These are phyloP conservation scores for Ifrita kowaldi DNA, from an alignment of 2,113 vertebrate genomes.

Conservation along the genomic window DNA sequence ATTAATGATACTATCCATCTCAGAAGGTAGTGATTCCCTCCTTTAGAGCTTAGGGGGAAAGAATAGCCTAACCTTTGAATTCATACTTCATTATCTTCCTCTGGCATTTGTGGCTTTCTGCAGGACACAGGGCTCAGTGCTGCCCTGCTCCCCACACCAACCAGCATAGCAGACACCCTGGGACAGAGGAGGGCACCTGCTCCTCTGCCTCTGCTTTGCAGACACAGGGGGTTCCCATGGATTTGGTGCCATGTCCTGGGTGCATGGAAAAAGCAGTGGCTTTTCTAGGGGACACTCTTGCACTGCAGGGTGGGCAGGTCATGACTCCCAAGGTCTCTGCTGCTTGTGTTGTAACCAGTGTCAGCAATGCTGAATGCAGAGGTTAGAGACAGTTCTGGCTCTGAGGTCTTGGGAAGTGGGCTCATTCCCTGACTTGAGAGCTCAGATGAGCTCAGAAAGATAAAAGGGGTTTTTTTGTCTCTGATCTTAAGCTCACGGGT, in stretches of 20 bases:
- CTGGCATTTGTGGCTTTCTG: slow-evolving; percentile 8
- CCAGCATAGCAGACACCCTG: background rate
- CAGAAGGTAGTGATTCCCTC: slow-evolving; percentile 26
- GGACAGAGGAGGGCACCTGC: background rate
- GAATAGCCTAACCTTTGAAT: slow-evolving; percentile 40
- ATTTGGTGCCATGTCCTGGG: fast-evolving
- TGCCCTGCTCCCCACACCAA: background rate
- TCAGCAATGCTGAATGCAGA: background rate
- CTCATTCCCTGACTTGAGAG: background rate
- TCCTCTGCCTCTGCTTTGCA: background rate
- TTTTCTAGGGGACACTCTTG: background rate
- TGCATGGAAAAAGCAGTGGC: background rate
- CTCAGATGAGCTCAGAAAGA: background rate
- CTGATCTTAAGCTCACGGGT: background rate
- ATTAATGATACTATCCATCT: slow-evolving; percentile 44
- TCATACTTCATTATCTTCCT: background rate
- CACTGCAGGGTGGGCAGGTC: background rate
- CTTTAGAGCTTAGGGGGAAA: background rate
- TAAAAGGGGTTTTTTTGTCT: background rate
- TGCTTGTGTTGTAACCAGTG: background rate
- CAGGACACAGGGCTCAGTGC: background rate
- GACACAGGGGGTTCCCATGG: background rate
- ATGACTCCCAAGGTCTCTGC: background rate
- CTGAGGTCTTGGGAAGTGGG: background rate
- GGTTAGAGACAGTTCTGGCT: background rate